Percentiles rank a stretch among this genome's conserved stretches.
phyloP scores from a whole-genome alignment of 2,113 vertebrate genomes.

The Heteronetta atricapilla region DNA sequence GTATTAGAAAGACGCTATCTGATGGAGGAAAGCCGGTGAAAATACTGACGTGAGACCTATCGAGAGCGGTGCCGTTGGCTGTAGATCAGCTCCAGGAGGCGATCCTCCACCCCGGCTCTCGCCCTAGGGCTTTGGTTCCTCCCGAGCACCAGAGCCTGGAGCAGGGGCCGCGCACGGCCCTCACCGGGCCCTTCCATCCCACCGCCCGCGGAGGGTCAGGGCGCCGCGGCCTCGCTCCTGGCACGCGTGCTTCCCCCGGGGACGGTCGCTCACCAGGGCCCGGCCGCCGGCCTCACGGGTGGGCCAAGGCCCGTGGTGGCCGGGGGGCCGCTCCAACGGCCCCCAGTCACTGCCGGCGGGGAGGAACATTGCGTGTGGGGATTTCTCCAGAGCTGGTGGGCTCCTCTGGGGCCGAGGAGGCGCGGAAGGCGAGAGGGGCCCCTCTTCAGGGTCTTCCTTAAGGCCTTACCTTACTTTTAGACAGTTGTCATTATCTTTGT shows the following conservation, averaged over 20 bases:
- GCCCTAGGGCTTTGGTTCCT: not conserved
- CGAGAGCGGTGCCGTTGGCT: slow-evolving; percentile 40
- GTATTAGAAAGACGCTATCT: slow-evolving; percentile 54
- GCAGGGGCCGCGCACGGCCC: fast-evolving
- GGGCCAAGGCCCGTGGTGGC: not conserved
- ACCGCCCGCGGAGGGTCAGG: not conserved
- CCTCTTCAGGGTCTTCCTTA: slow-evolving; percentile 68
- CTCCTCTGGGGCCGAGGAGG: slow-evolving; percentile 6
- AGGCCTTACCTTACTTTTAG: slow-evolving; percentile 81
- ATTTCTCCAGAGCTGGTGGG: not conserved
- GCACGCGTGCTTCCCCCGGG: no score
- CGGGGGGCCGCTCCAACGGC: fast-evolving
- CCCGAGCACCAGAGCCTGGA: not conserved
- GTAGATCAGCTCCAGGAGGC: slow-evolving; percentile 37
- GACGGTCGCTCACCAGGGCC: not conserved
- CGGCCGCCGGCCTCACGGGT: fast-evolving
- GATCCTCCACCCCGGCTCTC: no score
- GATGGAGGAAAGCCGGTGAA: slow-evolving; percentile 14
- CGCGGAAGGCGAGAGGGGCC: not conserved
- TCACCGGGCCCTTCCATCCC: not conserved
- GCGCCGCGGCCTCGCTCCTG: not conserved
- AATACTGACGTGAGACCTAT: slow-evolving; percentile 54
- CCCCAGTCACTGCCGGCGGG: fast-evolving
- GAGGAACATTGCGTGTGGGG: not conserved
- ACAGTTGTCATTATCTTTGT: slow-evolving; percentile 88